phyloP scores from a whole-genome alignment of 2,797 vertebrate species.

The Sciurus vulgaris region DNA sequence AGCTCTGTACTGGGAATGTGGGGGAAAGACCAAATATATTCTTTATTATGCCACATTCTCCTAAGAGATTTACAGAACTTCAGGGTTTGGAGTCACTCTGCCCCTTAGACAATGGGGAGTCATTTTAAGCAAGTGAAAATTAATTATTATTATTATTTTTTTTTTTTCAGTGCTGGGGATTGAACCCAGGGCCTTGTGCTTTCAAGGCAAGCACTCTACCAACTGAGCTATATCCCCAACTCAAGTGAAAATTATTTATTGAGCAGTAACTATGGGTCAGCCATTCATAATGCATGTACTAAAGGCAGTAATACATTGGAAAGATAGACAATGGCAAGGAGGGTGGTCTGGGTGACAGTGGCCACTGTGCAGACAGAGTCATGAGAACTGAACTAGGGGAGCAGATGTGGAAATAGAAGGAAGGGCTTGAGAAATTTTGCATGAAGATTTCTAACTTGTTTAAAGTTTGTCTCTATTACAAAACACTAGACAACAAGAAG shows the following conservation, averaged over 20 bases:
- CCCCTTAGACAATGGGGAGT: neutral
- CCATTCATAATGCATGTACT: neutral
- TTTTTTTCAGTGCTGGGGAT: too few relatives aligned
- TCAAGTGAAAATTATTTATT: neutral
- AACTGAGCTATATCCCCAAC: too few relatives aligned
- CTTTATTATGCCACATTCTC: neutral
- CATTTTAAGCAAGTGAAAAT: conserved; percentile 16
- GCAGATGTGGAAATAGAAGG: neutral
- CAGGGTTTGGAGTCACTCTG: neutral
- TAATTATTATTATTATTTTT: too few relatives aligned
- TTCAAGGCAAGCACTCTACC: too few relatives aligned
- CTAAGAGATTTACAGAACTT: neutral
- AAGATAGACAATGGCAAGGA: neutral
- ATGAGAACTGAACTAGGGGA: neutral
- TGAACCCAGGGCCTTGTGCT: too few relatives aligned
- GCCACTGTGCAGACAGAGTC: neutral
- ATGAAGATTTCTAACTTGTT: neutral
- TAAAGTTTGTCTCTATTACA: neutral
- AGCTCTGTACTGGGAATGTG: neutral
- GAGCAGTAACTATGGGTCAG: neutral
- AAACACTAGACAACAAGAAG: neutral
- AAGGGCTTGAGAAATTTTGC: neutral
- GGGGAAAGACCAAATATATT: neutral
- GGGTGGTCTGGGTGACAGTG: neutral
- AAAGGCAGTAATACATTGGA: neutral